Evolutionary conservation across 1,140 invertebrate species (phyloP).

Genomic region (Bicyclus anynana): DNA sequence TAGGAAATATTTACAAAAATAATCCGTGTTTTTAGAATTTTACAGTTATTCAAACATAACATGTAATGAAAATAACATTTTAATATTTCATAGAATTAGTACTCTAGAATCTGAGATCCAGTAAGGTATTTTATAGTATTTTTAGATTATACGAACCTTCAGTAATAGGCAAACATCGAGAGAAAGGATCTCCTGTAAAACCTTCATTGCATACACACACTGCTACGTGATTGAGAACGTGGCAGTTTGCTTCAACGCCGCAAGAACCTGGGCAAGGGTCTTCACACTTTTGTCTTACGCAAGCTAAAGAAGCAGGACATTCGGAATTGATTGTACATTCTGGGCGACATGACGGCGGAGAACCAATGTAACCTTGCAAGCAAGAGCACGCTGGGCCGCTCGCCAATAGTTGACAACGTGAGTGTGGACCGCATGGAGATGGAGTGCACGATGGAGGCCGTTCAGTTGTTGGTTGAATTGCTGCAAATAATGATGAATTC

Average conservation of each 20-base stretch:
- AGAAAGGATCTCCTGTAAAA: conserved; percentile 87
- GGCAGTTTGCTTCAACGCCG: conserved; percentile 85
- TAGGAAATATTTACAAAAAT: no score
- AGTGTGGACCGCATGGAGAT: conserved; percentile 89
- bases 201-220: conserved; percentile 85
- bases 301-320: conserved; percentile 84
- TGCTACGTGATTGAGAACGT: conserved; percentile 85
- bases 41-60: no score
- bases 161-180: conserved; percentile 80
- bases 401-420: conserved; percentile 84
- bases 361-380: conserved; percentile 84
- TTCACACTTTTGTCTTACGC: conserved; percentile 84
- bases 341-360: conserved; percentile 85
- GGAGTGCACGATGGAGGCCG: conserved; percentile 84
- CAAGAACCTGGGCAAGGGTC: conserved; percentile 88
- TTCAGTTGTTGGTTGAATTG: conserved; percentile 75
- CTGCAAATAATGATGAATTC: conserved; percentile 24
- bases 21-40: no score
- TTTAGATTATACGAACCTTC: conserved; percentile 43
- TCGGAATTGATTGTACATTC: conserved; percentile 86
- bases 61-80: no score
- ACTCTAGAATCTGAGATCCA: background rate
- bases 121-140: background rate
- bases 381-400: conserved; percentile 88
- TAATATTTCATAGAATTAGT: no score